Base-by-base conservation (phyloP, 2,888 invertebrate genomes). In the Fragum fragum region DNA sequence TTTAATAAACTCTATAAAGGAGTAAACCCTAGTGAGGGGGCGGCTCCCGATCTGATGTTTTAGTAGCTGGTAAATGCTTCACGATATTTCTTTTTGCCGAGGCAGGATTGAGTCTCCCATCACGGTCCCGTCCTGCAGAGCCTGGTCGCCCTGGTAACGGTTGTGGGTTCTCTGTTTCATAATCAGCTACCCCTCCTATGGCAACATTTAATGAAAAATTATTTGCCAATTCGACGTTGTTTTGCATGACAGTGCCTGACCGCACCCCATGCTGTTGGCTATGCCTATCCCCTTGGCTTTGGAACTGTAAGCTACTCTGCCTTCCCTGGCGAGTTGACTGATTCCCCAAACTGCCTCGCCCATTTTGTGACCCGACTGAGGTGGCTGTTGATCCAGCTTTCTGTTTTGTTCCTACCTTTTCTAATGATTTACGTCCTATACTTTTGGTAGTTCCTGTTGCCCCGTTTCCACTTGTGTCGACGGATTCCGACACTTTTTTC, bases 61-160 rank as follows among this genome's bases (percentile, higher is more conserved):
- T 91, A 76, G 89, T 87, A 70, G 91, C 88, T 59, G 91, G 92
- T 87, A 92, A 88, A 87, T 91, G 93, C 87, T 93, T 93, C 82
- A 92, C 91, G 92, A 92, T 90, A 83, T 90, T 92, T 81, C 92
- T 87, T 83, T 93, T 93, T 63, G 91, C 91, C 68, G 91, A 88
- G 55, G 91, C 90, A n/a, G 91, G 91, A 75, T 91, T 91, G 59
- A 91, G 75, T 53, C 90, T 82, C 28, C 85, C 85, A 42, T 90
- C 90, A 73, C 88, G 81, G 53, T 84, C 66, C 73, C 88, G 52
- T 29, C 85, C 85, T 29, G 79, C 88, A 71, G 87, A 87, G 9
- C 86, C 86, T 14, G 88, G 87, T 73, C 89, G 79, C 14, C 88
- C 88, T 32, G 87, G 87, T 28, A 88, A 81, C n/a, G 89, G 88